Conservation (phyloP, 2,797 vertebrate species). For the Avahi laniger region DNA sequence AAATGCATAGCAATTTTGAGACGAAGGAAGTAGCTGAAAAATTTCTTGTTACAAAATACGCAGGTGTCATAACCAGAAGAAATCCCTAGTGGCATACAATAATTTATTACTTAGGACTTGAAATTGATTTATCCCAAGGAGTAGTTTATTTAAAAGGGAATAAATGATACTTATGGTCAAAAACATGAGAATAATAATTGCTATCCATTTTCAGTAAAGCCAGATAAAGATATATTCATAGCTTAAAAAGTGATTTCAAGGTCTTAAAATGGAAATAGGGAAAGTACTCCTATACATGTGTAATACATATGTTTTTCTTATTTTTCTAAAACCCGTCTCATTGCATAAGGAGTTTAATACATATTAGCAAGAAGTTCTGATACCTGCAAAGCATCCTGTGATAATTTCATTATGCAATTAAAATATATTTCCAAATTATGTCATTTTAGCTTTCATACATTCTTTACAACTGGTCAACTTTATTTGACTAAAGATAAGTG, state of each 20-base stretch:
- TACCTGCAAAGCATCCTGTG: not conserved
- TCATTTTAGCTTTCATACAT: not conserved
- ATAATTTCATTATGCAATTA: not conserved
- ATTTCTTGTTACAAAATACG: not conserved
- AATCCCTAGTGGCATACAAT: not conserved
- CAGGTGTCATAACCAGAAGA: not conserved
- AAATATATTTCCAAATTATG: not conserved
- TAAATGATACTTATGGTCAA: not conserved
- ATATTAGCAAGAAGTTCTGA: not conserved
- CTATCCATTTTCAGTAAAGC: not conserved
- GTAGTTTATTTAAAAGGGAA: not conserved
- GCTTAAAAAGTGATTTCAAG: not conserved
- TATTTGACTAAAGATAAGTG: not conserved
- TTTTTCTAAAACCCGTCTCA: not conserved
- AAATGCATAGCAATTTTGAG: not conserved
- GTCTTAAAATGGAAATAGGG: not conserved
- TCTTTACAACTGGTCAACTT: not conserved
- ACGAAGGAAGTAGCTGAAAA: not conserved
- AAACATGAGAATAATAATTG: not conserved
- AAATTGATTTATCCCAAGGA: not conserved
- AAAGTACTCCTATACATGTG: not conserved
- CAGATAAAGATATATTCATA: not conserved
- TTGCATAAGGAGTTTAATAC: not conserved
- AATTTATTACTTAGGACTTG: not conserved
- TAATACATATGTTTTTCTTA: not conserved